These are phyloP conservation scores for Callyntrura guangdongensis DNA, from an alignment of 2,888 invertebrate species.

Conservation along the genomic window DNA sequence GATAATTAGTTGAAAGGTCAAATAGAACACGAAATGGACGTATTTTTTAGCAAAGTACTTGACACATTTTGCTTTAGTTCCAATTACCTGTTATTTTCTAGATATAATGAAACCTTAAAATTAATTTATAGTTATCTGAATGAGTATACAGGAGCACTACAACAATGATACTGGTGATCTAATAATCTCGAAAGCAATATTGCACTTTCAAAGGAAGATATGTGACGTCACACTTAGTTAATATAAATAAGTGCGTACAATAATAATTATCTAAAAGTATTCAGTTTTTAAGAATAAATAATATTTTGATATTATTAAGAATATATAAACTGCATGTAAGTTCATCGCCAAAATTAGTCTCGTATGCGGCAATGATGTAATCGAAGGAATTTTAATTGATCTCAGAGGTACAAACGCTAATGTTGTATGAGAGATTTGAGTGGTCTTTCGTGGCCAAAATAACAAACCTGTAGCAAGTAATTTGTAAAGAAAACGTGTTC, in stretches of 20 bases:
- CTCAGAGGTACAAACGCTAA: not conserved
- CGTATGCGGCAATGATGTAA: not conserved
- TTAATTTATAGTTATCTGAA: not conserved
- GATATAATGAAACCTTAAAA: not conserved
- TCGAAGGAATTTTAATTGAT: not conserved
- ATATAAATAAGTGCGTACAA: not conserved
- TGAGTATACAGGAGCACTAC: not conserved
- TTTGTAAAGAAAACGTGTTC: not conserved
- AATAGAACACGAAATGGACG: not conserved
- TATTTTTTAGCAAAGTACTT: not conserved
- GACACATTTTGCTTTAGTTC: not conserved
- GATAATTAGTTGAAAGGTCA: not conserved
- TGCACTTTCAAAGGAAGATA: not conserved
- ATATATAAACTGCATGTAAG: not conserved
- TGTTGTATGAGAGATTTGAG: not conserved
- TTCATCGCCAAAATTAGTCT: not conserved
- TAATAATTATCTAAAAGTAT: not conserved
- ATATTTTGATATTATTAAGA: not conserved
- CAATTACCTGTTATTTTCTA: not conserved
- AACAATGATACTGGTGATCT: not conserved
- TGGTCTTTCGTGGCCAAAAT: not conserved
- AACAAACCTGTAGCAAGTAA: not conserved
- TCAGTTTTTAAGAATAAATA: not conserved
- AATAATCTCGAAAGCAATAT: not conserved
- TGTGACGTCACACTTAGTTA: not conserved